A percentile compares a stretch with the other conserved stretches of the same genome.
These are phyloP conservation scores for Sebastolobus altivelis DNA, from an alignment of 2,797 vertebrate species.

Conservation along the genomic window DNA sequence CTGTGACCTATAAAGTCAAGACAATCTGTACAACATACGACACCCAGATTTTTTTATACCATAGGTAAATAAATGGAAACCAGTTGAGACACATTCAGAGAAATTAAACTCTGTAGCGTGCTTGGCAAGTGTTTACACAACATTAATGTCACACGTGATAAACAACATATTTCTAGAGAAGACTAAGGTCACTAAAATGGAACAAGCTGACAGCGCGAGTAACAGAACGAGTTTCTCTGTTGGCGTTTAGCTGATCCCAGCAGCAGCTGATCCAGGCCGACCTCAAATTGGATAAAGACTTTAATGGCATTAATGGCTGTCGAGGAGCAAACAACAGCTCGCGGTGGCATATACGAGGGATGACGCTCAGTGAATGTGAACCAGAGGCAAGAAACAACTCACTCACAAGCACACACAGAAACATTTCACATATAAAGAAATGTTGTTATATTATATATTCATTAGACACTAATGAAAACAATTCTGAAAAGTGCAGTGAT, in stretches of 20 bases:
- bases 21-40: background rate
- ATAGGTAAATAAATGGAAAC: background rate
- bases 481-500: background rate
- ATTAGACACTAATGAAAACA: background rate
- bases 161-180: background rate
- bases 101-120: no score
- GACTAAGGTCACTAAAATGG: background rate
- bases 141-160: background rate
- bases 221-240: slow-evolving; percentile 6
- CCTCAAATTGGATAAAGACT: slow-evolving; percentile 67
- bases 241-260: slow-evolving; percentile 34
- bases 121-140: background rate
- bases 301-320: slow-evolving; percentile 60
- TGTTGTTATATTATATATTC: accelerated
- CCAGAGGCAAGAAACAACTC: slow-evolving; percentile 3
- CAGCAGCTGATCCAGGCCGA: slow-evolving; percentile 48
- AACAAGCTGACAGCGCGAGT: slow-evolving; percentile 22
- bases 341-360: slow-evolving; percentile 22
- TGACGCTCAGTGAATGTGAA: slow-evolving; percentile 30
- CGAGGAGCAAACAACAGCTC: slow-evolving; percentile 58
- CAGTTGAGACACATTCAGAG: background rate
- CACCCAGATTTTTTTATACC: background rate
- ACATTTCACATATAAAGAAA: background rate
- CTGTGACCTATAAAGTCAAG: background rate
- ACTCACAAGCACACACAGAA: background rate